These are phyloP conservation scores for Megaceryle alcyon DNA, from an alignment of 2,797 vertebrate genomes.

Conservation along the genomic window DNA sequence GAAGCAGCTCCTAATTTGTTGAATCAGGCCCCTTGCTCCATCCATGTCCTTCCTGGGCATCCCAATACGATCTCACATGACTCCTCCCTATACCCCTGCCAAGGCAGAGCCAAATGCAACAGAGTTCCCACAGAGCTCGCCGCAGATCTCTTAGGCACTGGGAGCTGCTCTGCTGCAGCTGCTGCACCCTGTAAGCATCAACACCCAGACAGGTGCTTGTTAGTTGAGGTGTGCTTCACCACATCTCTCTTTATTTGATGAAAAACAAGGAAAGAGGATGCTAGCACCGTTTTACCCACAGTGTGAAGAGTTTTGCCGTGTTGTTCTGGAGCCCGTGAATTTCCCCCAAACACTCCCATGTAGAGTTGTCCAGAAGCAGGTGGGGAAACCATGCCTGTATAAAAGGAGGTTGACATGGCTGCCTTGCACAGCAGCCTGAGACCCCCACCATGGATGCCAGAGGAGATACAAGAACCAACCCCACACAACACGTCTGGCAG, in stretches of 20 bases:
- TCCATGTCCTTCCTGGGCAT: neutral
- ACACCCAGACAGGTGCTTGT: fast-evolving
- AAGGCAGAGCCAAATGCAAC: neutral
- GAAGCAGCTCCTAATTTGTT: neutral
- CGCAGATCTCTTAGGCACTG: fast-evolving
- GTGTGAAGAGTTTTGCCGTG: neutral
- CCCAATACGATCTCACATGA: neutral
- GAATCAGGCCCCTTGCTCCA: neutral
- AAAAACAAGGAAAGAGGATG: neutral
- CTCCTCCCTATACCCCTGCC: fast-evolving
- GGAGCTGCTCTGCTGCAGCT: fast-evolving
- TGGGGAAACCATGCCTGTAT: neutral
- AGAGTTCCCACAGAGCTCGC: neutral
- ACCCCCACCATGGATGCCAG: fast-evolving
- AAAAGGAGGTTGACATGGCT: neutral
- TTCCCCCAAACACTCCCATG: neutral
- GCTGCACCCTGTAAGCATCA: fast-evolving
- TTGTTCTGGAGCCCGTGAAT: neutral
- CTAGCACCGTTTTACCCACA: neutral
- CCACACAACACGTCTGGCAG: fast-evolving
- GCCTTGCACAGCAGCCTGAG: neutral
- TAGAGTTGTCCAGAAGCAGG: neutral
- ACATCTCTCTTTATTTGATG: neutral
- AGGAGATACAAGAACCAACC: neutral
- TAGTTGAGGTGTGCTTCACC: neutral